A percentile compares a stretch with the other conserved stretches of the same genome.
Conservation (phyloP, 2,113 vertebrate genomes). For the Bubo blakistoni region DNA sequence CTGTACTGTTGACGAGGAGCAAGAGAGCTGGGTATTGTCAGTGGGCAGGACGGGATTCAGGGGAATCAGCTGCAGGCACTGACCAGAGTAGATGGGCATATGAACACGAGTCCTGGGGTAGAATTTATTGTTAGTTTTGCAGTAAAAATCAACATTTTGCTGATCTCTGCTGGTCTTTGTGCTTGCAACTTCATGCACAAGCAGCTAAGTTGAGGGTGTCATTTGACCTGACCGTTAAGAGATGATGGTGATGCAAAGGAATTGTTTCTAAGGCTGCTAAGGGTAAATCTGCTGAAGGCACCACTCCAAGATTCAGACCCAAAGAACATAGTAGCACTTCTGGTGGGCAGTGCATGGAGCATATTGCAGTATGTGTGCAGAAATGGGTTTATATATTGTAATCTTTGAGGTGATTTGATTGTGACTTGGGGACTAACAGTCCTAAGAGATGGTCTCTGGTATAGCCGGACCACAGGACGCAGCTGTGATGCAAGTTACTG, state of each 20-base stretch:
- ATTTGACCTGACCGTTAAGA: not conserved
- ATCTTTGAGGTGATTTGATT: not conserved
- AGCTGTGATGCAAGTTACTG: not conserved
- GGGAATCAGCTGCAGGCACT: not conserved
- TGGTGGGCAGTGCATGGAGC: too few species aligned
- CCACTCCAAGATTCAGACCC: not conserved
- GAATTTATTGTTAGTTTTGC: not conserved
- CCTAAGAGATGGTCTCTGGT: not conserved
- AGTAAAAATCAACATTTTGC: not conserved
- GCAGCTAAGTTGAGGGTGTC: not conserved
- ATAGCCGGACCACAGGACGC: not conserved
- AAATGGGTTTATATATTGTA: not conserved
- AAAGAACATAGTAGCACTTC: not conserved
- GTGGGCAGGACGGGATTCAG: not conserved
- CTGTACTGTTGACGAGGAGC: not conserved
- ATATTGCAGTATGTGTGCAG: not conserved
- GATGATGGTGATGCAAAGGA: not conserved
- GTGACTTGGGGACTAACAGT: not conserved
- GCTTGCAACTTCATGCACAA: not conserved
- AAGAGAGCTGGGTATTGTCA: not conserved
- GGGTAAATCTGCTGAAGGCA: not conserved
- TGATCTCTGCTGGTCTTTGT: not conserved
- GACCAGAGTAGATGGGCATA: not conserved
- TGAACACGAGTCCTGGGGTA: not conserved
- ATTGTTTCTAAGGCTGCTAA: not conserved